These are phyloP conservation scores for Diabrotica balteata DNA, from an alignment of 2,888 invertebrate genomes.

Conservation along the genomic window DNA sequence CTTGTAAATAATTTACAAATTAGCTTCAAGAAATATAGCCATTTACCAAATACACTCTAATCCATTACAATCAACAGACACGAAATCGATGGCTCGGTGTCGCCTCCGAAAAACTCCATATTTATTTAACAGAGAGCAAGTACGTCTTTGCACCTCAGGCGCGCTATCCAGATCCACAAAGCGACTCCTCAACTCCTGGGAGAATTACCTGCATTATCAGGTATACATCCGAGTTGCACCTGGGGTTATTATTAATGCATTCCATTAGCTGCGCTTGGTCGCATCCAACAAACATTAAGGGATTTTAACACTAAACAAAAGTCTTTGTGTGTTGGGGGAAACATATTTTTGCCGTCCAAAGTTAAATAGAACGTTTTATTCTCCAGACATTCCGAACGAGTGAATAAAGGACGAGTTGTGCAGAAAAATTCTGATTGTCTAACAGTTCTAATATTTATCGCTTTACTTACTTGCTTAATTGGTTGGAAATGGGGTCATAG, in stretches of 20 bases:
- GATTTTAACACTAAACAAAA: slow-evolving; percentile 24
- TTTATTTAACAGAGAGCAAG: slow-evolving; percentile 6
- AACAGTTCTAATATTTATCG: too few species aligned
- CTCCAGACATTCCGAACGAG: too few species aligned
- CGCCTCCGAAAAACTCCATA: not conserved
- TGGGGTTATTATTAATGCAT: slow-evolving; percentile 28
- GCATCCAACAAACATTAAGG: slow-evolving; percentile 18
- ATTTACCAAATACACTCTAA: not conserved
- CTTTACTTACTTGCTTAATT: too few species aligned
- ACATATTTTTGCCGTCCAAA: slow-evolving; percentile 12
- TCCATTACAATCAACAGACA: slow-evolving; percentile 2
- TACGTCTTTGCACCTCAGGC: slow-evolving; percentile 7
- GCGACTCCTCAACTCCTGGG: slow-evolving; percentile 18
- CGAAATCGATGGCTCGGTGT: not conserved
- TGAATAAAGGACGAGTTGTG: too few species aligned
- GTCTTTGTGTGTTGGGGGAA: slow-evolving; percentile 4
- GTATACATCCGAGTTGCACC: slow-evolving; percentile 22
- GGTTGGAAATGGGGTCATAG: too few species aligned
- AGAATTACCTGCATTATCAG: slow-evolving; percentile 25
- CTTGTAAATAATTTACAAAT: not conserved
- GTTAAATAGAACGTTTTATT: slow-evolving; percentile 1
- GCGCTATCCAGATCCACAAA: slow-evolving; percentile 1
- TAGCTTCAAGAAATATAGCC: not conserved
- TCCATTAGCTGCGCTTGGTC: slow-evolving; percentile 24
- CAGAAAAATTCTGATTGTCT: too few species aligned